phyloP scores from a whole-genome alignment of 1,140 invertebrate species.

The Ceratosolen fusciceps region DNA sequence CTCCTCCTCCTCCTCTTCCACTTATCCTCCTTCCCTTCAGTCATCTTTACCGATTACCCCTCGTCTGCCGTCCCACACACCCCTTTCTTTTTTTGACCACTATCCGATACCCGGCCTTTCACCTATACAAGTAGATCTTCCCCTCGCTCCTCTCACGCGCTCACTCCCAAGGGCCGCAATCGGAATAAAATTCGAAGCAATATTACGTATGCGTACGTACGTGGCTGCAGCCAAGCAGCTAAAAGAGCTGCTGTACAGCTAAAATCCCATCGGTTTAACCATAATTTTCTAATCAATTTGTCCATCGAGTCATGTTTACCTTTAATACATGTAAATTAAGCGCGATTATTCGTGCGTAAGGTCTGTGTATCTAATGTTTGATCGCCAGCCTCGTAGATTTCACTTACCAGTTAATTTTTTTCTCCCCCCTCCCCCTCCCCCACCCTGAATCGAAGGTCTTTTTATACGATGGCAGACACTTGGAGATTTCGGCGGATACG shows the following conservation, averaged over 20 bases:
- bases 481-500: background rate
- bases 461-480: background rate
- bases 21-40: background rate
- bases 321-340: conserved; percentile 34
- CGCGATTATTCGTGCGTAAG: background rate
- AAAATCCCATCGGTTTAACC: background rate
- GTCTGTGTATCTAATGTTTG: background rate
- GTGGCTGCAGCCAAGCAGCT: background rate
- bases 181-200: background rate
- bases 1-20: background rate
- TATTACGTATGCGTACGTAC: background rate
- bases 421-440: too few relatives aligned
- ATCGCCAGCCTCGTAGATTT: background rate
- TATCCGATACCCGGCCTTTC: background rate
- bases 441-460: background rate
- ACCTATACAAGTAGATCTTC: background rate
- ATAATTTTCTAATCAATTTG: conserved; percentile 38
- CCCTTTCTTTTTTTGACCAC: background rate
- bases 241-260: background rate
- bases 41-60: background rate
- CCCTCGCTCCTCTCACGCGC: too few relatives aligned
- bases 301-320: background rate
- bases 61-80: background rate
- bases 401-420: background rate
- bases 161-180: too few relatives aligned